Percentiles rank a stretch among this genome's conserved stretches.
Evolutionary conservation across 1,140 invertebrate species (phyloP).

Genomic region (Drosophila hydei): DNA sequence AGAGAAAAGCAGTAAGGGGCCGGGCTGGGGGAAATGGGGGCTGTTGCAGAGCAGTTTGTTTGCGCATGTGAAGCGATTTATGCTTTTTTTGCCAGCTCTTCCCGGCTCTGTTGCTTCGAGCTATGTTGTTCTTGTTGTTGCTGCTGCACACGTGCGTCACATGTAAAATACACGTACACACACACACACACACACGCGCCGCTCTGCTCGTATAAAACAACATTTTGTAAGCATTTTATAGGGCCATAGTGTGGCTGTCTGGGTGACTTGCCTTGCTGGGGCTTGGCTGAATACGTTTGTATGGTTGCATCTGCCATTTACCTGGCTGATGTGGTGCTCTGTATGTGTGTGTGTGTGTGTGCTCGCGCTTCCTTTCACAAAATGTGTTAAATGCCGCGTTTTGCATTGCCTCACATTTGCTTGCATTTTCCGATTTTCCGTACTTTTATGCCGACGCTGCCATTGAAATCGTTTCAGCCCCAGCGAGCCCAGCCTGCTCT

Average conservation of each 20-base stretch:
- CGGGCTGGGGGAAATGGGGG: slow-evolving; percentile 4
- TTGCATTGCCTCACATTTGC: slow-evolving; percentile 66
- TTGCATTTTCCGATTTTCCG: slow-evolving; percentile 51
- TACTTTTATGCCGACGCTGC: slow-evolving; percentile 47
- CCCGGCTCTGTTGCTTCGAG: slow-evolving; percentile 49
- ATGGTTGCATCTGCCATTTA: slow-evolving; percentile 12
- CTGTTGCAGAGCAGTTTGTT: slow-evolving; percentile 49
- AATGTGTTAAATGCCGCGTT: slow-evolving; percentile 82
- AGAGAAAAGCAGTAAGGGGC: neutral
- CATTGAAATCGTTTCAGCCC: slow-evolving; percentile 56
- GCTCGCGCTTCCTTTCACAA: slow-evolving; percentile 55
- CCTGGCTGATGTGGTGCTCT: slow-evolving; percentile 6
- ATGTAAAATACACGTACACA: slow-evolving; percentile 68
- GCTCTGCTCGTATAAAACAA: slow-evolving; percentile 70
- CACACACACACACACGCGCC: slow-evolving; percentile 10
- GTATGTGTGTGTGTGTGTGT: slow-evolving; percentile 8
- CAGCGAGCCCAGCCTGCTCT: neutral
- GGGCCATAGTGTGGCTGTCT: slow-evolving; percentile 66
- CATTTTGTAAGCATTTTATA: slow-evolving; percentile 81
- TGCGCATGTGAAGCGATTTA: slow-evolving; percentile 75
- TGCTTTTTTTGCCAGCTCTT: slow-evolving; percentile 49
- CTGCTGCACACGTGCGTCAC: slow-evolving; percentile 71
- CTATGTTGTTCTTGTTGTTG: slow-evolving; percentile 41
- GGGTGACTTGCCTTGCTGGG: slow-evolving; percentile 3
- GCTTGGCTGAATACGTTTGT: slow-evolving; percentile 19